These are phyloP conservation scores for Heterodera carotae DNA, from an alignment of 1,140 invertebrate genomes.

Conservation along the genomic window DNA sequence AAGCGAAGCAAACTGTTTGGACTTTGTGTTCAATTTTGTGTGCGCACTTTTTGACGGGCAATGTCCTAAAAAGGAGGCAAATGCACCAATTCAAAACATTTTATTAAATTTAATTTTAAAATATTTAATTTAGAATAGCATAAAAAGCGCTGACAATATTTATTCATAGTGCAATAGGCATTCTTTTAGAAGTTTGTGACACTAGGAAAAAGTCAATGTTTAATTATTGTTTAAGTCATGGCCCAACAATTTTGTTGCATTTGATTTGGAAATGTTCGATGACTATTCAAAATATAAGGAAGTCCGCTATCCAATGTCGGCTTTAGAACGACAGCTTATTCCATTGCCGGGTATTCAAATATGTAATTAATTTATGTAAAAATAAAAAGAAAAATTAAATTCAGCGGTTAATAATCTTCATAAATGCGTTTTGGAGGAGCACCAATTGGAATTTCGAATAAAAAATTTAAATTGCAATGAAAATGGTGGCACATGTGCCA, in stretches of 20 bases:
- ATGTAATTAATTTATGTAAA: neutral
- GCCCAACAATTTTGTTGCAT: neutral
- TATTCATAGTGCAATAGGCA: too few relatives aligned
- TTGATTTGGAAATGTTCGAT: neutral
- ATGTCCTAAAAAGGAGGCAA: neutral
- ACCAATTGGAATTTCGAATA: too few relatives aligned
- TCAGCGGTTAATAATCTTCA: too few relatives aligned
- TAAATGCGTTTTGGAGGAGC: too few relatives aligned
- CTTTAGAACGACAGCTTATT: neutral
- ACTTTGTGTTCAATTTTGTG: neutral
- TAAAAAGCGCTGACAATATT: too few relatives aligned
- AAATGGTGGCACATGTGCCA: too few relatives aligned
- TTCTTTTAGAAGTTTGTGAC: too few relatives aligned
- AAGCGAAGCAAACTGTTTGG: neutral
- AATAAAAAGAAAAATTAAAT: too few relatives aligned
- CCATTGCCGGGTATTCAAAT: neutral
- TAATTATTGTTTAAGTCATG: neutral
- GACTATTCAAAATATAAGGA: neutral
- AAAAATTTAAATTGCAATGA: too few relatives aligned
- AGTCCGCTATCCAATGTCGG: neutral
- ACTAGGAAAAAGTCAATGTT: too few relatives aligned
- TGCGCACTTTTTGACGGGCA: neutral
- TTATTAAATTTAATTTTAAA: neutral
- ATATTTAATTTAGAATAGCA: neutral
- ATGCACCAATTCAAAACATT: neutral